These are phyloP conservation scores for Phrynosoma platyrhinos DNA, from an alignment of 2,113 vertebrate species.

Conservation along the genomic window DNA sequence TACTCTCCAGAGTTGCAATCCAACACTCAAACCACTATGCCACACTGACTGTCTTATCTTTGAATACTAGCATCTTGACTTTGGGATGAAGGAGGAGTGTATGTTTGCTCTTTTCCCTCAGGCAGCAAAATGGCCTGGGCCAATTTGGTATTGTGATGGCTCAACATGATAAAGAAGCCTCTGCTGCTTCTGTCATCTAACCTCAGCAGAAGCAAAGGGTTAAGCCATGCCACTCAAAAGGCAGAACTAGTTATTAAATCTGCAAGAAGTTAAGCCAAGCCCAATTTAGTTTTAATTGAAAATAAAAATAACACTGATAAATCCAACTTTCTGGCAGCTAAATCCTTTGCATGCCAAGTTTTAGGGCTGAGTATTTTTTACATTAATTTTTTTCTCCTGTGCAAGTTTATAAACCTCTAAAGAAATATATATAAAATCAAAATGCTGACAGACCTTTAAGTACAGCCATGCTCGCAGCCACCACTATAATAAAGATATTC, in stretches of 20 bases:
- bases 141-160: not conserved
- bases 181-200: not conserved
- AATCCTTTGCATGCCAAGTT: slow-evolving; percentile 56
- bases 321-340: slow-evolving; percentile 33
- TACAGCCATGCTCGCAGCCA: slow-evolving; percentile 53
- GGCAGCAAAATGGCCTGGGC: not conserved
- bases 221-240: not conserved
- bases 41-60: not conserved
- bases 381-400: slow-evolving; percentile 49
- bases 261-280: slow-evolving; percentile 38
- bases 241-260: not conserved
- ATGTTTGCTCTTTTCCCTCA: not conserved
- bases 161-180: not conserved
- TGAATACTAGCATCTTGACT: not conserved
- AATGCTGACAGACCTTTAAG: slow-evolving; percentile 69
- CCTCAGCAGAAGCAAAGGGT: slow-evolving; percentile 7
- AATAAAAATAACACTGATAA: slow-evolving; percentile 27
- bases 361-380: slow-evolving; percentile 53
- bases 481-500: slow-evolving; percentile 65
- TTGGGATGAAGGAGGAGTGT: not conserved
- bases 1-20: no score
- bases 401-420: slow-evolving; percentile 60
- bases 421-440: slow-evolving; percentile 59
- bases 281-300: slow-evolving; percentile 41
- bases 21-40: no score